Conservation (phyloP, 1,140 invertebrate species). For the Sinella curviseta region DNA sequence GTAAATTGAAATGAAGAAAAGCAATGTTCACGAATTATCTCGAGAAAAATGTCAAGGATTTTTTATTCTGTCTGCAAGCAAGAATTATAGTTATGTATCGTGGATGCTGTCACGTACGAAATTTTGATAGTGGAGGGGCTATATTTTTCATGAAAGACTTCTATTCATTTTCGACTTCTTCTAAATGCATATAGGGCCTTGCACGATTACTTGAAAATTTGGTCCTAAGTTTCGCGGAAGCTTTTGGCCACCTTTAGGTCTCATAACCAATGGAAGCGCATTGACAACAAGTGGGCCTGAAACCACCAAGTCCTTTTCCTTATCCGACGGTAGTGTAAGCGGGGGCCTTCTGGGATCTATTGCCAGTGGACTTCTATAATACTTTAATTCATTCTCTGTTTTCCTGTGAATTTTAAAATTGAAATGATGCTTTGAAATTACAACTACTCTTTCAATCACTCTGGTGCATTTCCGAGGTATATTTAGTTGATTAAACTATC, state of each 20-base stretch:
- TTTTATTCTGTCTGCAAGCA: too few species aligned
- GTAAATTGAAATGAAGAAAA: too few species aligned
- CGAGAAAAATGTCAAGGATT: too few species aligned
- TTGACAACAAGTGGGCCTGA: background rate
- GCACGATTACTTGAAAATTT: constrained; percentile 15
- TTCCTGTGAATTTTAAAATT: background rate
- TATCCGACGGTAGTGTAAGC: background rate
- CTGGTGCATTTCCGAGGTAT: too few species aligned
- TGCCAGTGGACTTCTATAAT: background rate
- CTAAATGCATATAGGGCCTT: constrained; percentile 17
- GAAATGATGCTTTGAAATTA: background rate
- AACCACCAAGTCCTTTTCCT: background rate
- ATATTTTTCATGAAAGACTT: too few species aligned
- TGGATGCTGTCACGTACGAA: background rate
- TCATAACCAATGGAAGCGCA: background rate
- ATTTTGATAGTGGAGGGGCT: too few species aligned
- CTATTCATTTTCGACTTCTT: too few species aligned
- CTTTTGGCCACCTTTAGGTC: background rate
- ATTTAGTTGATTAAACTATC: too few species aligned
- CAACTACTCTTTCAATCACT: too few species aligned
- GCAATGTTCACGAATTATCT: too few species aligned
- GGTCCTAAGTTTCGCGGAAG: background rate
- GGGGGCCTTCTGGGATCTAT: background rate
- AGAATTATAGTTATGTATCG: too few species aligned
- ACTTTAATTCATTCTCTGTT: background rate